These are phyloP conservation scores for Eunapius fragilis DNA, from an alignment of 37 sponge, comb jelly and placozoan genomes.

Conservation along the genomic window DNA sequence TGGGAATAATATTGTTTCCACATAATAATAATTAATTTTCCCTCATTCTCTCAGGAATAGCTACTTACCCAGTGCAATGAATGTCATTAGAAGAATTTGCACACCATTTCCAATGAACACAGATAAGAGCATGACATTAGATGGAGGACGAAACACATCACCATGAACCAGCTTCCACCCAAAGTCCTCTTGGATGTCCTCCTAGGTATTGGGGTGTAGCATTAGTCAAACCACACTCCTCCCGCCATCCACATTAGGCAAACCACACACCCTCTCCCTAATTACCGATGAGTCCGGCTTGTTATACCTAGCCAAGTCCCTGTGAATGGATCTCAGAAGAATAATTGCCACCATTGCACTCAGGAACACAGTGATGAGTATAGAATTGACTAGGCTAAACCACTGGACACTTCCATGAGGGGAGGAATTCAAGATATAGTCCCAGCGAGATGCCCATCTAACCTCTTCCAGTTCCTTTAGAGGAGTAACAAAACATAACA, in stretches of 20 bases:
- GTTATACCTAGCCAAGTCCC: conserved; percentile 94
- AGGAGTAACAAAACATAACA: neutral
- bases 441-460: conserved; percentile 96
- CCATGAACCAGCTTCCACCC: conserved; percentile 99
- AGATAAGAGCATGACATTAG: conserved; percentile 85
- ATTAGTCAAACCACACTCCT: neutral
- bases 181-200: conserved; percentile 99
- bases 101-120: conserved; percentile 90
- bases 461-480: conserved; percentile 52
- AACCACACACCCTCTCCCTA: neutral
- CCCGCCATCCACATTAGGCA: neutral
- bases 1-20: too few relatives aligned
- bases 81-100: conserved; percentile 83
- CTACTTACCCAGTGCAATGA: conserved; percentile 74
- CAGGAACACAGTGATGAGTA: conserved; percentile 94
- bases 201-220: conserved; percentile 51
- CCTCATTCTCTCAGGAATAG: too few relatives aligned
- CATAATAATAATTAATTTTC: too few relatives aligned
- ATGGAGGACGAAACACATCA: conserved; percentile 98
- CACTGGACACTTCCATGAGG: conserved; percentile 92
- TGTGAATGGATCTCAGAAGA: conserved; percentile 86
- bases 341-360: conserved; percentile 97
- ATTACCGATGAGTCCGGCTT: conserved; percentile 61
- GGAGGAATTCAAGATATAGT: conserved; percentile 89
- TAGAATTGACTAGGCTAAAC: conserved; percentile 92